Conservation (phyloP, 2,888 invertebrate species). For the Cephus runcator region DNA sequence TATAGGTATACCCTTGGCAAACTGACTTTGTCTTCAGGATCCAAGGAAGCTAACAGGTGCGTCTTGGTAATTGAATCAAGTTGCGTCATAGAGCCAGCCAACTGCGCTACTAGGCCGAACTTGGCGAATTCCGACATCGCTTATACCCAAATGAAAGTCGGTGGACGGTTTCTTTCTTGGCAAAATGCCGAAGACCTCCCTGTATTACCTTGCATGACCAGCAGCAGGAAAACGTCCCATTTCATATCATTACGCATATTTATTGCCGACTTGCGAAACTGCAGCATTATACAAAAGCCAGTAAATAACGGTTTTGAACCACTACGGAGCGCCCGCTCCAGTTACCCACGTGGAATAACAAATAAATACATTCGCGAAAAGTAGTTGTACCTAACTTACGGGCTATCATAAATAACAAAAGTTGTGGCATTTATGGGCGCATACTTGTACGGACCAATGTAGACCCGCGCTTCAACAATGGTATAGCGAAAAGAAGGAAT, state of each 20-base stretch:
- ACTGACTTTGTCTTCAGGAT: neutral
- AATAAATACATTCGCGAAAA: constrained; percentile 58
- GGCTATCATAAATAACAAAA: constrained; percentile 52
- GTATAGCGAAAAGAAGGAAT: constrained; percentile 5
- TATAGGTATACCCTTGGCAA: neutral
- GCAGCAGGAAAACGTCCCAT: constrained; percentile 23
- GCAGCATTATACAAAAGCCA: constrained; percentile 32
- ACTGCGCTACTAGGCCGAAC: neutral
- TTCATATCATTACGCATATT: constrained; percentile 49
- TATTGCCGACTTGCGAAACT: constrained; percentile 41
- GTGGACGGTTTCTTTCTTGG: constrained; percentile 13
- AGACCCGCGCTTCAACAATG: constrained; percentile 20
- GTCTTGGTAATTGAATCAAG: neutral
- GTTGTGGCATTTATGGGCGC: constrained; percentile 55
- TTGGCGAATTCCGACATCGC: neutral
- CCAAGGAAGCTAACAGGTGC: neutral
- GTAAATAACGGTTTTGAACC: constrained; percentile 47
- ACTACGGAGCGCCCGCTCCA: constrained; percentile 20
- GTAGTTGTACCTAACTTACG: constrained; percentile 53
- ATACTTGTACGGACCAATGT: constrained; percentile 44
- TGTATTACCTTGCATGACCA: constrained; percentile 23
- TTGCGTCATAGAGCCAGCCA: neutral
- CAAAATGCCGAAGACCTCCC: constrained; percentile 19
- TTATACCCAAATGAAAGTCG: neutral
- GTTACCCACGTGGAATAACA: constrained; percentile 47